Base-by-base conservation (phyloP, 2,113 vertebrate genomes). In the Corvus hawaiiensis region DNA sequence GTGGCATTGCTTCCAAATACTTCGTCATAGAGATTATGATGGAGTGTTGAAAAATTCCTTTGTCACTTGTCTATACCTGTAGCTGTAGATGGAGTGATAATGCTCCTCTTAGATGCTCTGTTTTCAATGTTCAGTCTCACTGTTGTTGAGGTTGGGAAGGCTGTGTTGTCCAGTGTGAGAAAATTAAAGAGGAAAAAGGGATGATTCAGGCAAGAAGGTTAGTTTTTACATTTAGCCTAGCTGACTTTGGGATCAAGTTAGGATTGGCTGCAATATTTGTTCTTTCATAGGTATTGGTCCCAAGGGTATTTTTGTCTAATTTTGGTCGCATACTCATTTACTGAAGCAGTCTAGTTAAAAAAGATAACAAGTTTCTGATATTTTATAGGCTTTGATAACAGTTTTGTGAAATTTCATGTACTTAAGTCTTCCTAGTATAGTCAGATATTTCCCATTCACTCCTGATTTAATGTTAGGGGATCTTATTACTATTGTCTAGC, bases 41-140 rank as follows among this genome's bases (percentile, higher is more conserved):
- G 39, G 30, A 32, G 44, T 56, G 18, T 84, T 51, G 23, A 72
- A 83, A 89, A 81, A 21, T 35, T 35, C 2, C 19, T 87, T 76
- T 54, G 22, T 69, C 13, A 9, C 63, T 55, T 3, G 0, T 71
- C 22, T 49, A 0, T 54, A 58, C 23, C 0, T 2, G 20, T 69
- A 64, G 27, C 19, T 52, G 9, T 56, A 81, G n/a, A 13, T 62
- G 37, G 35, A 89, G 24, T 30, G 35, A 54, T 77, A 69, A 58
- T 44, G 15, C 11, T 77, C 10, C 8, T 61, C 16, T 73, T 80
- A 52, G 59, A 51, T 41, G 16, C 18, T 52, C 24, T 55, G 13
- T 9, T 88, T 84, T 72, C 67, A 28, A 11, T 85, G 17, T 76
- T 83, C 69, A 19, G 10, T 83, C 15, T 75, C 19, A 7, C 43